A percentile compares a stretch with the other conserved stretches of the same genome.
Evolutionary conservation across 92 coral and sea anemone genomes (phyloP).

Genomic region (Zoanthus sociatus): DNA sequence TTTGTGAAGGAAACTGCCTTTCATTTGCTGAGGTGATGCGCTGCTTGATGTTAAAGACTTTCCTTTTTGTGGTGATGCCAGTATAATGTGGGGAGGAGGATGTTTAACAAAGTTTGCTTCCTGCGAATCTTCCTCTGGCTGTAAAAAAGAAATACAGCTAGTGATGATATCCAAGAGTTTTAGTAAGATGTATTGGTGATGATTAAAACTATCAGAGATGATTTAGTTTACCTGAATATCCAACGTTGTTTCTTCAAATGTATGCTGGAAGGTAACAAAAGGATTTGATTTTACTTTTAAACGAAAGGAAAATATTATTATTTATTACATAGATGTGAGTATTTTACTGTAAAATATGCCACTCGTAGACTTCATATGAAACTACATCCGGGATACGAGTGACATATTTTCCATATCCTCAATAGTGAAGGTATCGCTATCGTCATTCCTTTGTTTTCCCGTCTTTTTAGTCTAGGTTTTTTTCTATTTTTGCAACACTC

Average conservation of each 20-base stretch:
- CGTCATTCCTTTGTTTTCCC: too few relatives aligned
- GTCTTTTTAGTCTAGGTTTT: too few relatives aligned
- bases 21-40: slow-evolving; percentile 86
- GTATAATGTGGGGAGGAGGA: slow-evolving; percentile 60
- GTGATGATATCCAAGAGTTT: background rate
- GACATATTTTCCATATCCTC: too few relatives aligned
- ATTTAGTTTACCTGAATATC: slow-evolving; percentile 1
- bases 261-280: background rate
- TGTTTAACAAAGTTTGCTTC: slow-evolving; percentile 66
- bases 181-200: background rate
- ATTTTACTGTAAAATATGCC: too few relatives aligned
- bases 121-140: slow-evolving; percentile 64
- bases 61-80: slow-evolving; percentile 86
- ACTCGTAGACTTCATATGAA: too few relatives aligned
- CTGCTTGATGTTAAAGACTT: slow-evolving; percentile 69
- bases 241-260: slow-evolving; percentile 11
- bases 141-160: background rate
- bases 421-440: too few relatives aligned
- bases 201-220: background rate
- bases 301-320: background rate
- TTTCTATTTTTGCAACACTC: too few relatives aligned
- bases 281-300: background rate
- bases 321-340: too few relatives aligned
- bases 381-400: too few relatives aligned
- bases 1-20: slow-evolving; percentile 96